Percentiles rank a stretch among this genome's conserved stretches.
Evolutionary conservation across 2,888 invertebrate genomes (phyloP).

Genomic region (Polyommatus icarus): DNA sequence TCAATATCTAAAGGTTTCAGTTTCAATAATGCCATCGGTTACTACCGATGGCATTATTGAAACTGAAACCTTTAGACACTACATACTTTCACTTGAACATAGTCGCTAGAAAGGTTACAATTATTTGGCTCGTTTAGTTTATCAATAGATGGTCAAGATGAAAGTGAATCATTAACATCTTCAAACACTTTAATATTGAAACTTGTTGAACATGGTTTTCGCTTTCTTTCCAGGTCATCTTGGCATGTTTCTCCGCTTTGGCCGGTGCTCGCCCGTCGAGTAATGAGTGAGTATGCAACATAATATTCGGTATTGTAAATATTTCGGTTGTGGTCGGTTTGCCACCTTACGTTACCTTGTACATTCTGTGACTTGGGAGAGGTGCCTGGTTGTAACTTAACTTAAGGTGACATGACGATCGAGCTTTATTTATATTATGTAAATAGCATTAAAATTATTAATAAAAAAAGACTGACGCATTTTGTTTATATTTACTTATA

Average conservation of each 20-base stretch:
- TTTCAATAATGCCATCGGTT: too few relatives aligned
- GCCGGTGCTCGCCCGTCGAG: constrained; percentile 6
- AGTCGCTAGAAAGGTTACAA: background rate
- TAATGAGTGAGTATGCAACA: constrained; percentile 22
- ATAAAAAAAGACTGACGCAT: background rate
- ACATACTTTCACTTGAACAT: background rate
- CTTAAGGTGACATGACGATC: background rate
- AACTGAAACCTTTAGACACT: background rate
- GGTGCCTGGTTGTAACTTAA: background rate
- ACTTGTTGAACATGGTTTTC: constrained; percentile 23
- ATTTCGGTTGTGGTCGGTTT: background rate
- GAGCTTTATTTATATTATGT: background rate
- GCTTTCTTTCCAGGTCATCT: constrained; percentile 27
- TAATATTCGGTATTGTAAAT: constrained; percentile 7
- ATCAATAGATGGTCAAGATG: background rate
- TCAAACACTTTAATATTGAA: background rate
- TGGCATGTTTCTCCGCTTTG: background rate
- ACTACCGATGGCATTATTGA: background rate
- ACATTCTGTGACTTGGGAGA: constrained; percentile 9
- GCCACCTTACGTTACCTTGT: background rate
- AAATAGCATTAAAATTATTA: background rate
- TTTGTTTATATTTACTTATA: background rate
- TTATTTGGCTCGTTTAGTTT: background rate
- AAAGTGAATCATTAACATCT: constrained; percentile 18
- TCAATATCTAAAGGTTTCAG: too few relatives aligned